Evolutionary conservation across 2,888 invertebrate species (phyloP), one percentile per base, ranked within the genome.

Genomic region (Drosophila putrida): DNA sequence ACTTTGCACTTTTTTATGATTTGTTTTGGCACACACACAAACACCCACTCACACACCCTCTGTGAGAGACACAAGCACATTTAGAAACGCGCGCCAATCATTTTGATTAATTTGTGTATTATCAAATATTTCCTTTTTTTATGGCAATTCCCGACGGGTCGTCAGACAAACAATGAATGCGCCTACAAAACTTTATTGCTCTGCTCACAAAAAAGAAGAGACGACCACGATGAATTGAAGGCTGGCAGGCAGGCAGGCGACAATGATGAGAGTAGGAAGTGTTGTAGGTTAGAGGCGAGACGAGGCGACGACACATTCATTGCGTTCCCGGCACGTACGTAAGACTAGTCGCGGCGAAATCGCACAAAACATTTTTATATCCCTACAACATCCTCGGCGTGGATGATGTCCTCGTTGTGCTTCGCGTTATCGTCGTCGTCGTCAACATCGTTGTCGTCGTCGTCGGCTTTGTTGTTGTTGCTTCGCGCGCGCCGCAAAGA

Each of bases 301-400:
- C 41, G 58, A 62, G 49, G 61, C 57, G 73, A 65, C 57, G 73
- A 65, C 39, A 69, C 88, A 90, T 91, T 90, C 91, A 91, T 88
- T 88, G 90, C 90, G 89, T 70, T 88, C 90, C 90, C 91, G 90
- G 91, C 91, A 90, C 90, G 90, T 91, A 91, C 91, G 90, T 90
- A 91, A 91, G 89, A 91, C 90, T 90, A 91, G 85, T 90, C 89
- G 87, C 89, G 81, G 82, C 83, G 77, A 75, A 80, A 87, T 83
- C 84, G 82, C 86, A 91, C 90, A 91, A 91, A 90, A 91, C 90
- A 91, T 90, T 90, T 83, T 90, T 90, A 91, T 90, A 91, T 91
- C 91, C 91, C 88, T 78, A 68, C 65, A 83, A 68, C 63, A 25
- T 80, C 59, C 70, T 79, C 70, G 75, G 59, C 61, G 20, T 20